phyloP scores from a whole-genome alignment of 1,140 invertebrate species.

The Heliconius hewitsoni region DNA sequence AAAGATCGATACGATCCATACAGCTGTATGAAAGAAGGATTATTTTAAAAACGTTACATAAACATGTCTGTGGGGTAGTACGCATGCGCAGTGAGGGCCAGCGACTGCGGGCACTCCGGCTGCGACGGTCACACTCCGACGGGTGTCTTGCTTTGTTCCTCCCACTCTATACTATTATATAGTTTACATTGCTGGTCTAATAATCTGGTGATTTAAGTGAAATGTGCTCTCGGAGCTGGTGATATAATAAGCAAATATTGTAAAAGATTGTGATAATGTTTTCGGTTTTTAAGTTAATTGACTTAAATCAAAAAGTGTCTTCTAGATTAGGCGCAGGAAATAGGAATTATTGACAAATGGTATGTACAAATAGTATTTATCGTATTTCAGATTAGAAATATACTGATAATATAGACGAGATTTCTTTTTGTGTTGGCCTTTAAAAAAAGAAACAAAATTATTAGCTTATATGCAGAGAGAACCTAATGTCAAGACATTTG shows the following conservation, averaged over 20 bases:
- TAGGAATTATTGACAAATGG: not conserved
- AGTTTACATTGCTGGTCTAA: not conserved
- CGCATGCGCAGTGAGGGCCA: conserved; percentile 31
- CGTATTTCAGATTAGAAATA: no score
- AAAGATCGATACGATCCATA: not conserved
- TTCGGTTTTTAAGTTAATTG: not conserved
- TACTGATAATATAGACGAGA: no score
- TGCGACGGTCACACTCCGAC: conserved; percentile 23
- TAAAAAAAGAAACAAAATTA: not conserved
- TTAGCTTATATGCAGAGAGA: no score
- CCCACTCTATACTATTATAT: not conserved
- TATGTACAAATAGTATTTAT: not conserved
- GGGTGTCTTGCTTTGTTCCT: conserved; percentile 2
- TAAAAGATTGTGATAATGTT: not conserved
- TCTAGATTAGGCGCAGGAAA: not conserved
- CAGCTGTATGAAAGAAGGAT: conserved; percentile 1
- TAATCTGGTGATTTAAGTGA: not conserved
- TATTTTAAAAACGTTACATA: conserved; percentile 26
- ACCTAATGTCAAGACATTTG: no score
- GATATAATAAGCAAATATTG: not conserved
- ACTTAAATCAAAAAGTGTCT: not conserved
- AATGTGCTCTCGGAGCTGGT: not conserved
- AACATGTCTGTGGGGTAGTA: conserved; percentile 18
- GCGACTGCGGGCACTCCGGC: conserved; percentile 34
- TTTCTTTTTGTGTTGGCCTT: not conserved